Evolutionary conservation across 2,113 vertebrate genomes (phyloP).

Genomic region (Pedionomus torquatus): DNA sequence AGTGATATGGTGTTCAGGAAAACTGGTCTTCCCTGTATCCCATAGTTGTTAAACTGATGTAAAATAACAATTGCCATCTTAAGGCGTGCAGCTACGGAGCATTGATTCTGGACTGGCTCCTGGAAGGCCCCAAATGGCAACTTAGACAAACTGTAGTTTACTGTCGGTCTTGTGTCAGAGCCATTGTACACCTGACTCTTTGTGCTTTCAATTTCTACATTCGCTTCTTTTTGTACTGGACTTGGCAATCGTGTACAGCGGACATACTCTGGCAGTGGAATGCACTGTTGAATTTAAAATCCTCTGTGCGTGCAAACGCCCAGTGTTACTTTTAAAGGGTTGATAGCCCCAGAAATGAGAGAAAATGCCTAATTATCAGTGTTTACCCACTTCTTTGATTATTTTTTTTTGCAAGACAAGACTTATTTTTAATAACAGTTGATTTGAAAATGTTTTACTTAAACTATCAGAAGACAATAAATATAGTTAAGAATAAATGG

Average conservation of each 20-base stretch:
- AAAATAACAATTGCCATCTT: neutral
- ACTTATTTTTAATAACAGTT: neutral
- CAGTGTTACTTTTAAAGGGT: neutral
- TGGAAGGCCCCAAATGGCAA: neutral
- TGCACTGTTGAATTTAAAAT: neutral
- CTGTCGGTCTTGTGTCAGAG: neutral
- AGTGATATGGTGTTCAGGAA: neutral
- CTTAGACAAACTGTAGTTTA: neutral
- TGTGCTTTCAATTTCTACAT: neutral
- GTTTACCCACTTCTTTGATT: neutral
- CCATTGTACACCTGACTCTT: neutral
- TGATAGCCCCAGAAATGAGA: neutral
- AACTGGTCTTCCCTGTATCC: neutral
- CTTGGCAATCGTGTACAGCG: fast-evolving
- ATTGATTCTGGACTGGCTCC: neutral
- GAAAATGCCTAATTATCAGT: neutral
- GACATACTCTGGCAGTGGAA: neutral
- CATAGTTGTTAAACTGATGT: neutral
- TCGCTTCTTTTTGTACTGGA: neutral
- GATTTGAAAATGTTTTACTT: neutral
- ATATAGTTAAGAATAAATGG: neutral
- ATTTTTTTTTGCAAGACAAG: neutral
- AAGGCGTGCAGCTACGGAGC: neutral
- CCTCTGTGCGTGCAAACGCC: neutral
- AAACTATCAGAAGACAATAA: neutral